Evolutionary conservation across 2,113 vertebrate species (phyloP).

Genomic region (Microtus oregoni): DNA sequence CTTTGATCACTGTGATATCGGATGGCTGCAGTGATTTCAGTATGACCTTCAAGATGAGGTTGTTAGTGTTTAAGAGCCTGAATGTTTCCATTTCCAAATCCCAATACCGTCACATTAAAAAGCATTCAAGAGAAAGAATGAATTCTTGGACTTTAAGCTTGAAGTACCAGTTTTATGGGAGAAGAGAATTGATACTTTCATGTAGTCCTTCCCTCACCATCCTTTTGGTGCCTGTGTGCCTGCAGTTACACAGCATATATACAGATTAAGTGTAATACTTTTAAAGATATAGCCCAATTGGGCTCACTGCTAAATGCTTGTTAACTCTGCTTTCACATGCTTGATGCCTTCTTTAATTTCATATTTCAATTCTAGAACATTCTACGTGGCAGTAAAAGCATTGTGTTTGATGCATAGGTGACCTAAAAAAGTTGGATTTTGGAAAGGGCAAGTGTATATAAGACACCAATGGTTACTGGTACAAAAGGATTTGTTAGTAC

Average conservation of each 20-base stretch:
- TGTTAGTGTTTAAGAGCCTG: not conserved
- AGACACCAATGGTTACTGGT: not conserved
- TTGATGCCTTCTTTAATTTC: not conserved
- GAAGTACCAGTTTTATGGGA: not conserved
- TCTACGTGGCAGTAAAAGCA: not conserved
- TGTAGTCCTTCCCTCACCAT: not conserved
- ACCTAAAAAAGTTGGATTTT: not conserved
- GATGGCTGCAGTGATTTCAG: not conserved
- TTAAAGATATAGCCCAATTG: not conserved
- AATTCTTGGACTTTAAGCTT: not conserved
- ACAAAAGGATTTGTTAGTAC: not conserved
- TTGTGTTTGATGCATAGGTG: not conserved
- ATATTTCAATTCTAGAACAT: not conserved
- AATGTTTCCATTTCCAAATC: conserved; percentile 8
- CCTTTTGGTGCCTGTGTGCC: too few relatives aligned
- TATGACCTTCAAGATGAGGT: not conserved
- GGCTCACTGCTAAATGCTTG: not conserved
- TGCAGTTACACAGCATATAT: not conserved
- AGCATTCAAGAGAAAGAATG: not conserved
- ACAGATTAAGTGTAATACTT: not conserved
- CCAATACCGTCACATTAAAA: not conserved
- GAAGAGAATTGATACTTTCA: not conserved
- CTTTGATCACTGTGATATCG: not conserved
- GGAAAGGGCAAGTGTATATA: not conserved
- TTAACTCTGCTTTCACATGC: not conserved